Evolutionary conservation across 2,797 vertebrate genomes (phyloP).

Genomic region (Fundulus diaphanus): DNA sequence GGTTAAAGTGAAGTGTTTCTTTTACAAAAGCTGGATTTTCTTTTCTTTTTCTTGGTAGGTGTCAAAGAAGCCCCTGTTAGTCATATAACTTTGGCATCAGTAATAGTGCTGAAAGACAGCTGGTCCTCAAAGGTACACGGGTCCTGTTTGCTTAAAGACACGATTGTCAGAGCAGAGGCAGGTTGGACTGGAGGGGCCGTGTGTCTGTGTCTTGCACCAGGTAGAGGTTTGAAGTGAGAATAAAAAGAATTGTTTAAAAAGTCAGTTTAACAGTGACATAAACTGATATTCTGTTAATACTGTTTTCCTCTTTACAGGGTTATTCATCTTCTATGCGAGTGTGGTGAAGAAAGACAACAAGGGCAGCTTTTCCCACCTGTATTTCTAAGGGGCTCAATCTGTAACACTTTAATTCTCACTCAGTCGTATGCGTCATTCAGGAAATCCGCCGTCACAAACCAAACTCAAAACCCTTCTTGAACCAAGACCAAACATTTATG

Average conservation of each 20-base stretch:
- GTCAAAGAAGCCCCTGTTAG: constrained; percentile 48
- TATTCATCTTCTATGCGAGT: constrained; percentile 10
- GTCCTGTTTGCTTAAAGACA: constrained; percentile 41
- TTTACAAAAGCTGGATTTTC: constrained; percentile 32
- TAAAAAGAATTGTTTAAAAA: not conserved
- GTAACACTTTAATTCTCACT: constrained; percentile 34
- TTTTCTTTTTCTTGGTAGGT: constrained; percentile 43
- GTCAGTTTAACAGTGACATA: not conserved
- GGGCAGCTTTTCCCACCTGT: constrained; percentile 46
- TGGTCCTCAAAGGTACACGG: constrained; percentile 13
- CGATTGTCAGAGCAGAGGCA: constrained; percentile 37
- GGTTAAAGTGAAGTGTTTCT: constrained; percentile 19
- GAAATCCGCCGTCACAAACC: constrained; percentile 30
- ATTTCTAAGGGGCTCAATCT: constrained; percentile 27
- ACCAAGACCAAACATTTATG: constrained; percentile 41
- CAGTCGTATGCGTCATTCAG: constrained; percentile 48
- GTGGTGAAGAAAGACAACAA: constrained; percentile 9
- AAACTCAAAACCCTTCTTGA: constrained; percentile 30
- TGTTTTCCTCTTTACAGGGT: not conserved
- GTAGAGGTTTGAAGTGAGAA: constrained; percentile 6
- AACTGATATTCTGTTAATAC: not conserved
- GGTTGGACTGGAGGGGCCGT: constrained; percentile 12
- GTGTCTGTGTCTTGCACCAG: constrained; percentile 17
- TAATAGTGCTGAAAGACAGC: constrained; percentile 49
- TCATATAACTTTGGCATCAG: constrained; percentile 24